Evolutionary conservation across 2,888 invertebrate genomes (phyloP).

Genomic region (Congeria kusceri): DNA sequence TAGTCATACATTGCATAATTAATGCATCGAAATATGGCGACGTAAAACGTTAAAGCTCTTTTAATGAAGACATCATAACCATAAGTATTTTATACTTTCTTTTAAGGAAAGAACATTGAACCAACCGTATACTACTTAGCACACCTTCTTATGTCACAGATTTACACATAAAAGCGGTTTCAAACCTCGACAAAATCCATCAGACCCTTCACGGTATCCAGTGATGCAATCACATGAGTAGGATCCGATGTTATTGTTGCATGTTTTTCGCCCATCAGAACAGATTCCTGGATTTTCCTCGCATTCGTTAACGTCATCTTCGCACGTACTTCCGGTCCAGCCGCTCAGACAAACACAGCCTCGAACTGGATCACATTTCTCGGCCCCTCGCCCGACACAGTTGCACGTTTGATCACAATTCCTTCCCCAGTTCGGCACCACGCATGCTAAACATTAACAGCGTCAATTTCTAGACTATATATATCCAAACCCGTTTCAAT

Average conservation of each 20-base stretch:
- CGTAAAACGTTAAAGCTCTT: too few species aligned
- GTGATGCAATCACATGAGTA: neutral
- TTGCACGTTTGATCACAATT: neutral
- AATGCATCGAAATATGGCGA: too few species aligned
- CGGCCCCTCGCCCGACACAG: constrained; percentile 3
- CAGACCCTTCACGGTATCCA: neutral
- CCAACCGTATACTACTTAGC: too few species aligned
- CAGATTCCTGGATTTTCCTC: neutral
- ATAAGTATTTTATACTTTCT: too few species aligned
- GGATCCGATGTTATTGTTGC: constrained; percentile 3
- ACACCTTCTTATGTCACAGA: too few species aligned
- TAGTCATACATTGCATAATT: too few species aligned
- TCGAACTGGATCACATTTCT: constrained; percentile 1
- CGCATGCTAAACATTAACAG: neutral
- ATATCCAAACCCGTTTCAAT: too few species aligned
- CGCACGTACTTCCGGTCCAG: constrained; percentile 9
- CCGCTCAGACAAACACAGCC: constrained; percentile 2
- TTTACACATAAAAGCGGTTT: too few species aligned
- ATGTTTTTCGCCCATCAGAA: neutral
- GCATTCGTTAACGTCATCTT: constrained; percentile 6
- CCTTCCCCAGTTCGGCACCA: neutral
- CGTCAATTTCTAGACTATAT: too few species aligned
- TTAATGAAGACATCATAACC: too few species aligned
- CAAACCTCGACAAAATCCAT: neutral
- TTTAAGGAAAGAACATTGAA: too few species aligned